Evolutionary conservation across 1,140 invertebrate genomes (phyloP).

Genomic region (Megalopta genalis): DNA sequence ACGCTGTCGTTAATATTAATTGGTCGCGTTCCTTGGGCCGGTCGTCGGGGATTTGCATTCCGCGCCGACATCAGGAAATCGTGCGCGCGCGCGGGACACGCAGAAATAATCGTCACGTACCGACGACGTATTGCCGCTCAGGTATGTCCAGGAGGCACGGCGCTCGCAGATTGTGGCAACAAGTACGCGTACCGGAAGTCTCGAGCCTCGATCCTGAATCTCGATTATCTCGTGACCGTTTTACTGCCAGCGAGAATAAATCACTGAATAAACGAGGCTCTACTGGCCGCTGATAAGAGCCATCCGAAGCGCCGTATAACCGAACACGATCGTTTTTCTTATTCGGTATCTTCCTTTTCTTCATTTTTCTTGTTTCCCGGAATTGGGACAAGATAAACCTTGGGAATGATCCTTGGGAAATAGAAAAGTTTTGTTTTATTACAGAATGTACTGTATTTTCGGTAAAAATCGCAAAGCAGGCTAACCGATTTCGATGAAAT

Average conservation of each 20-base stretch:
- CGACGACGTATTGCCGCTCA: slow-evolving; percentile 47
- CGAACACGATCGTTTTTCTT: too few species aligned
- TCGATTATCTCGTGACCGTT: slow-evolving; percentile 35
- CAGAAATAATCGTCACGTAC: slow-evolving; percentile 66
- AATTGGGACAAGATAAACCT: too few species aligned
- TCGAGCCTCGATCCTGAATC: slow-evolving; percentile 46
- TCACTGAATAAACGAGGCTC: background rate
- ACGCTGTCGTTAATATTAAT: slow-evolving; percentile 62
- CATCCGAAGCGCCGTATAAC: background rate
- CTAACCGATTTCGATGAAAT: too few species aligned
- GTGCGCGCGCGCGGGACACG: slow-evolving; percentile 47
- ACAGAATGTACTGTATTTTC: too few species aligned
- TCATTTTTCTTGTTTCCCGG: too few species aligned
- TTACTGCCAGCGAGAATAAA: slow-evolving; percentile 1
- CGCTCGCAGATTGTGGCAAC: slow-evolving; percentile 42
- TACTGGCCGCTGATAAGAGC: background rate
- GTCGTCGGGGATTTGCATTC: slow-evolving; percentile 60
- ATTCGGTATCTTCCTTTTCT: too few species aligned
- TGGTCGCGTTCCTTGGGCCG: slow-evolving; percentile 24
- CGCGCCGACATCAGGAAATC: slow-evolving; percentile 54
- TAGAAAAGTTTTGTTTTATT: too few species aligned
- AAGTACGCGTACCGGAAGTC: slow-evolving; percentile 56
- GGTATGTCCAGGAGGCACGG: slow-evolving; percentile 32
- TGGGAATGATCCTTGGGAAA: too few species aligned
- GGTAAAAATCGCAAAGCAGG: too few species aligned